phyloP scores from a whole-genome alignment of 2,113 vertebrate genomes.

The Gopherus flavomarginatus region DNA sequence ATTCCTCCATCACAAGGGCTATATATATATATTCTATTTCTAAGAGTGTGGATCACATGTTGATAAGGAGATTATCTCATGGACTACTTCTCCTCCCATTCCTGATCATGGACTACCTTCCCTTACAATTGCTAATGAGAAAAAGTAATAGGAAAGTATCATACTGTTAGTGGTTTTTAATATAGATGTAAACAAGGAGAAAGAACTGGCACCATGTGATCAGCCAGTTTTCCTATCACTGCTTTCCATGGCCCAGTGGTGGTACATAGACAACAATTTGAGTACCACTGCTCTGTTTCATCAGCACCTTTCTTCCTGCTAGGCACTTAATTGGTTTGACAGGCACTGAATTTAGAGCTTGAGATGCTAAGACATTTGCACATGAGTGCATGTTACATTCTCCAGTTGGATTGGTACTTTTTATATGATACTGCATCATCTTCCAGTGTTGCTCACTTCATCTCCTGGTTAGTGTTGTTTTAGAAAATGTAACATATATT shows the following conservation, averaged over 20 bases:
- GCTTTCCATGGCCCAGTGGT: neutral
- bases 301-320: neutral
- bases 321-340: neutral
- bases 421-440: neutral
- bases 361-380: neutral
- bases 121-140: neutral
- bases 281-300: neutral
- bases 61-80: neutral
- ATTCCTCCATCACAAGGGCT: neutral
- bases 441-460: neutral
- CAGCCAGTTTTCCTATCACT: neutral
- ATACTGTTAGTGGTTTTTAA: neutral
- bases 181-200: neutral
- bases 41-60: neutral
- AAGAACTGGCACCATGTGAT: neutral
- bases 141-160: neutral
- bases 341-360: neutral
- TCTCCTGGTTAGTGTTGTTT: neutral
- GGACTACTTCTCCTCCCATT: neutral
- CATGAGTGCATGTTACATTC: neutral
- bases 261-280: neutral
- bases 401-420: neutral
- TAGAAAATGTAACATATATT: neutral
- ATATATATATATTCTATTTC: neutral
- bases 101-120: neutral